Percentiles rank a stretch among this genome's conserved stretches.
phyloP scores from a whole-genome alignment of 2,797 vertebrate species.

The Paedocypris micromegethes region DNA sequence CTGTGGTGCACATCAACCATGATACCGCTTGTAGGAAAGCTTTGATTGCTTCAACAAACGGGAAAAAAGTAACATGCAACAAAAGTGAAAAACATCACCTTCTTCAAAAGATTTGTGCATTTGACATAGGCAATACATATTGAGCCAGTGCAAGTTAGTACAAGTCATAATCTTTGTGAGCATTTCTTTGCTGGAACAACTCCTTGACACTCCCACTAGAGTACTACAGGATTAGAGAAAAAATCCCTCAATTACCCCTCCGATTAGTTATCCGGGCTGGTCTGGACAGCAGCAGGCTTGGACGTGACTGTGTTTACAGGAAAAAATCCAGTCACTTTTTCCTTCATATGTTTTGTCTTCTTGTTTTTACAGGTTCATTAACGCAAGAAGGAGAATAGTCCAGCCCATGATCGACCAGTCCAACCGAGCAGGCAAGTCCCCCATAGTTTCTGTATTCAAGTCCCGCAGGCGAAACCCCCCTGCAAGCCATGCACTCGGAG shows the following conservation, averaged over 20 bases:
- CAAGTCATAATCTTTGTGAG: slow-evolving; percentile 61
- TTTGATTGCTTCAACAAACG: slow-evolving; percentile 20
- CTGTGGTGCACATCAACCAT: slow-evolving; percentile 43
- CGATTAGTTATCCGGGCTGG: slow-evolving; percentile 41
- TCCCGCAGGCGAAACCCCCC: slow-evolving; percentile 71
- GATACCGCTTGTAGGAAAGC: slow-evolving; percentile 46
- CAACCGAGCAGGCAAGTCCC: slow-evolving; percentile 99
- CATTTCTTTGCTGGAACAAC: slow-evolving; percentile 58
- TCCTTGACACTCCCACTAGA: slow-evolving; percentile 40
- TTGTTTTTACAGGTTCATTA: slow-evolving; percentile 87
- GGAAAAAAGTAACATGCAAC: slow-evolving; percentile 22
- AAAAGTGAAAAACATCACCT: slow-evolving; percentile 17
- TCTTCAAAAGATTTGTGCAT: slow-evolving; percentile 23
- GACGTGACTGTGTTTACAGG: slow-evolving; percentile 22
- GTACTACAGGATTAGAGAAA: slow-evolving; percentile 42
- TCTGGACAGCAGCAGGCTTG: slow-evolving; percentile 48
- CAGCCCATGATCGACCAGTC: slow-evolving; percentile 99
- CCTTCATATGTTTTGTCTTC: slow-evolving; percentile 6
- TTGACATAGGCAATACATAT: slow-evolving; percentile 47
- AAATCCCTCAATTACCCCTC: slow-evolving; percentile 43
- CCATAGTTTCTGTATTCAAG: slow-evolving; percentile 78
- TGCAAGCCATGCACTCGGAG: slow-evolving; percentile 80
- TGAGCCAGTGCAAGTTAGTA: slow-evolving; percentile 60
- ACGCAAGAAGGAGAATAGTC: slow-evolving; percentile 99
- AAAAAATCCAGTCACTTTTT: slow-evolving; percentile 6